Evolutionary conservation across 2,113 vertebrate genomes (phyloP).

Genomic region (Sorex fumeus): DNA sequence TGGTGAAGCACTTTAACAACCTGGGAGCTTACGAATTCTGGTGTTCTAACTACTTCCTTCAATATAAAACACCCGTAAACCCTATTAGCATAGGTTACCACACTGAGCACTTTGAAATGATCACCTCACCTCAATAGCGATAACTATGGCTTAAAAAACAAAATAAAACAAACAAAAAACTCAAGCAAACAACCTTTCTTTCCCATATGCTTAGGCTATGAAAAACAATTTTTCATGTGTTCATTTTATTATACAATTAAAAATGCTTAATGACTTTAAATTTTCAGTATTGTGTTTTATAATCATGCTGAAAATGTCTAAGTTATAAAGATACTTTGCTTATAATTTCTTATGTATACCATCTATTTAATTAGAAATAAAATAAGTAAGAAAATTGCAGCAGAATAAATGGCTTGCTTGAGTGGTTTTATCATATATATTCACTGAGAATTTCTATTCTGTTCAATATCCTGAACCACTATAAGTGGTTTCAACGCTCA

Average conservation of each 20-base stretch:
- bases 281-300: neutral
- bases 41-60: too few species aligned
- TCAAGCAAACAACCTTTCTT: too few species aligned
- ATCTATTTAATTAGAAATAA: neutral
- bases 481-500: neutral
- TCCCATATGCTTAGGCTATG: neutral
- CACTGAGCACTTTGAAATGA: too few species aligned
- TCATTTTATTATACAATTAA: neutral
- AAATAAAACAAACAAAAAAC: too few species aligned
- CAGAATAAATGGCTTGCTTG: neutral
- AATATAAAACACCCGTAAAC: too few species aligned
- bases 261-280: conserved; percentile 4
- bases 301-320: neutral
- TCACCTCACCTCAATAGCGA: too few species aligned
- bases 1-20: too few species aligned
- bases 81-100: too few species aligned
- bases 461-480: neutral
- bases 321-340: neutral
- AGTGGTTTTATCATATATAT: neutral
- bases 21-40: too few species aligned
- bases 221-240: neutral
- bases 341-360: neutral
- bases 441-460: neutral
- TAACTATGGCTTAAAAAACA: too few species aligned
- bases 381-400: neutral